These are phyloP conservation scores for Thripadectes ignobilis DNA, from an alignment of 2,797 vertebrate species.

Conservation along the genomic window DNA sequence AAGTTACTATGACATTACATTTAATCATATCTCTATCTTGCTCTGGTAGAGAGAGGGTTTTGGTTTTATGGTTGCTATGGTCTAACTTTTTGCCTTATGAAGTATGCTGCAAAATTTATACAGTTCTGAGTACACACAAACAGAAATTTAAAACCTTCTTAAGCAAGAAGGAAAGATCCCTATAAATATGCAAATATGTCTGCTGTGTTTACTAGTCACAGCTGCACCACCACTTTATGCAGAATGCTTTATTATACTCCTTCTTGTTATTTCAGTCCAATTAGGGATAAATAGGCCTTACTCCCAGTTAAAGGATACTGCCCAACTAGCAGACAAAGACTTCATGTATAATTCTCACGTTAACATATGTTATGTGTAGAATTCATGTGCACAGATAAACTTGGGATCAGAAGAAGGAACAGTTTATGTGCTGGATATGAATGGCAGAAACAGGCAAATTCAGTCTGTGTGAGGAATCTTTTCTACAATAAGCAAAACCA, in stretches of 20 bases:
- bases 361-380: neutral
- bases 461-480: neutral
- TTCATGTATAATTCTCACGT: neutral
- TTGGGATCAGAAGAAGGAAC: neutral
- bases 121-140: neutral
- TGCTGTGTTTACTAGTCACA: neutral
- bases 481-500: neutral
- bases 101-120: neutral
- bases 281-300: neutral
- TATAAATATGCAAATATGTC: neutral
- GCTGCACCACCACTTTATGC: neutral
- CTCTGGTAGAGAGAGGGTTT: neutral
- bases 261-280: neutral
- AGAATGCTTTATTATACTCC: neutral
- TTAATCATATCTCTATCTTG: neutral
- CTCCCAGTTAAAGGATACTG: neutral
- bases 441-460: neutral
- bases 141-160: neutral
- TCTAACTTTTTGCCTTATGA: neutral
- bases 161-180: neutral
- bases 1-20: accelerated
- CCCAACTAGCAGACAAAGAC: neutral
- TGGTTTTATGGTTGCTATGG: neutral
- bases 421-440: neutral
- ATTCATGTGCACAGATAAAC: neutral